A percentile compares a stretch with the other conserved stretches of the same genome.
These are phyloP conservation scores for Crotalus horridus DNA, from an alignment of 2,113 vertebrate species.

Conservation along the genomic window DNA sequence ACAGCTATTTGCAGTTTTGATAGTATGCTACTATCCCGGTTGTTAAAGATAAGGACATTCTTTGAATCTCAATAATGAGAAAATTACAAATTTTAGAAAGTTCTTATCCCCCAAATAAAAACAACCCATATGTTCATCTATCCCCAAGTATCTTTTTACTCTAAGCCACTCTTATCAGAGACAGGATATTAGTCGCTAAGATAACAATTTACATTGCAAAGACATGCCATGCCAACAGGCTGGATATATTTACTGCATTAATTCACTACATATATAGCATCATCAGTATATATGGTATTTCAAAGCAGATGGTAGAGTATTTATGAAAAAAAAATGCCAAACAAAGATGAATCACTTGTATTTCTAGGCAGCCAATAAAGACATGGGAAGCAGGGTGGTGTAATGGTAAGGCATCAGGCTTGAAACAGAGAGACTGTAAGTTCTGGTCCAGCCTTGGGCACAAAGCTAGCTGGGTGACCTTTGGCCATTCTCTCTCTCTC, in stretches of 20 bases:
- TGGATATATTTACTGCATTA: neutral
- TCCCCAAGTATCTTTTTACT: neutral
- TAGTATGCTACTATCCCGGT: neutral
- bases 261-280: neutral
- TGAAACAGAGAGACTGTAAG: neutral
- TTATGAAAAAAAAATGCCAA: neutral
- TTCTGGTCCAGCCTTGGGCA: neutral
- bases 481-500: neutral
- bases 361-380: neutral
- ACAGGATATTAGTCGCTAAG: neutral
- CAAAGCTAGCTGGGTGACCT: neutral
- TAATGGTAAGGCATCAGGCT: neutral
- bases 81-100: neutral
- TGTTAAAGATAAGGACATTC: neutral
- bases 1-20: neutral
- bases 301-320: neutral
- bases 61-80: neutral
- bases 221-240: neutral
- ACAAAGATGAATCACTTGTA: neutral
- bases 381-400: neutral
- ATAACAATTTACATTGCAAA: neutral
- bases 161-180: neutral
- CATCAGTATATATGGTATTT: neutral
- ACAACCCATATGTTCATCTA: neutral
- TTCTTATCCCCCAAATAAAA: neutral